These are phyloP conservation scores for Dromiciops gliroides DNA, from an alignment of 2,113 vertebrate species.

Conservation along the genomic window DNA sequence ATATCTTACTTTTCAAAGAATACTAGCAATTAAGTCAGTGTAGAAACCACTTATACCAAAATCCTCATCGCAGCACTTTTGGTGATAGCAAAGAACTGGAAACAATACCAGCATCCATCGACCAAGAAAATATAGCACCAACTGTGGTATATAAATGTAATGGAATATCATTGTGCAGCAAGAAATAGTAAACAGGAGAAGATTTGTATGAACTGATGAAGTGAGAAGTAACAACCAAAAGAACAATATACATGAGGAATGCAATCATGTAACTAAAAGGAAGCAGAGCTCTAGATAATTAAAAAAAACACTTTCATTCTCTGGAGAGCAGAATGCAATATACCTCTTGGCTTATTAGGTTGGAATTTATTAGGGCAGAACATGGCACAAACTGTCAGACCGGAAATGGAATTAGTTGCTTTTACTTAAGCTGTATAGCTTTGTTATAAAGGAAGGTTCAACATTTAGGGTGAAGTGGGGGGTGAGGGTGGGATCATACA, in stretches of 20 bases:
- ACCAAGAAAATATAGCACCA: not conserved
- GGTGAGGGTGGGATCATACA: not conserved
- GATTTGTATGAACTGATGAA: not conserved
- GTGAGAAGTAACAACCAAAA: not conserved
- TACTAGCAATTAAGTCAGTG: not conserved
- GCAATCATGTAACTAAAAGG: not conserved
- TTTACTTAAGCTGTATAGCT: not conserved
- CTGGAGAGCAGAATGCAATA: not conserved
- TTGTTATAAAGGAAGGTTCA: not conserved
- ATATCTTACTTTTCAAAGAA: slow-evolving; percentile 16
- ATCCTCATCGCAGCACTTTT: not conserved
- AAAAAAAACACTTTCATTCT: not conserved
- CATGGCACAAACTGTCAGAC: not conserved
- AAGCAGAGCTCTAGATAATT: not conserved
- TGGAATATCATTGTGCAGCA: not conserved
- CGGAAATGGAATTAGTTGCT: not conserved
- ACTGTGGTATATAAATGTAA: not conserved
- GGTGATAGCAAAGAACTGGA: not conserved
- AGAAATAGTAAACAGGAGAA: not conserved
- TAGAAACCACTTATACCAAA: not conserved
- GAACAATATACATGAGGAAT: not conserved
- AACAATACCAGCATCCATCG: not conserved
- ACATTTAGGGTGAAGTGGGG: not conserved
- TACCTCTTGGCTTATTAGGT: not conserved
- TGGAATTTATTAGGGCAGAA: not conserved